A percentile compares a stretch with the other conserved stretches of the same genome.
These are phyloP conservation scores for Notamacropus eugenii DNA, from an alignment of 2,797 vertebrate species.

Conservation along the genomic window DNA sequence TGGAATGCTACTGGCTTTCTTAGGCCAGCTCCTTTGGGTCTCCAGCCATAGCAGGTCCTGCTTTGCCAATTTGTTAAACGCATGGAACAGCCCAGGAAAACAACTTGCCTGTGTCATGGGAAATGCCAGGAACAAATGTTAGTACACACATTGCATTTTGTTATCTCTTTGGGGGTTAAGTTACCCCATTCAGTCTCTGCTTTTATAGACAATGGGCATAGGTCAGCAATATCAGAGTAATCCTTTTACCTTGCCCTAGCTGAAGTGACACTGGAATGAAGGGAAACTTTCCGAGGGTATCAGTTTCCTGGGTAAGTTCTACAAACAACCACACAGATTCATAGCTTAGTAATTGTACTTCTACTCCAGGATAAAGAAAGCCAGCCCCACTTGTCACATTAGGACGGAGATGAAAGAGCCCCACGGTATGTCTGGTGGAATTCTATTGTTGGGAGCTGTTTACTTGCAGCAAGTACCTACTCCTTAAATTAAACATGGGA, in stretches of 20 bases:
- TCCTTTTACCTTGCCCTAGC: slow-evolving; percentile 87
- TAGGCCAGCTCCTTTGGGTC: background rate
- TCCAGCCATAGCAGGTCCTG: slow-evolving; percentile 22
- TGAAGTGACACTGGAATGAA: slow-evolving; percentile 84
- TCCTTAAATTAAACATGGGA: background rate
- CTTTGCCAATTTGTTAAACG: slow-evolving; percentile 52
- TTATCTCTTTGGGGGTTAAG: slow-evolving; percentile 81
- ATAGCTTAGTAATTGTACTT: slow-evolving; percentile 52
- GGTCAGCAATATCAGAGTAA: slow-evolving; percentile 86
- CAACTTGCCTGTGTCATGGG: slow-evolving; percentile 86
- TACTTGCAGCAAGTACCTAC: slow-evolving; percentile 2
- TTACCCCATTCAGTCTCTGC: slow-evolving; percentile 83
- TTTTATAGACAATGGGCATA: slow-evolving; percentile 82
- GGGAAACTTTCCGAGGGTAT: slow-evolving; percentile 84
- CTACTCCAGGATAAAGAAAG: slow-evolving; percentile 53
- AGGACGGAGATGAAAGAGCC: slow-evolving; percentile 71
- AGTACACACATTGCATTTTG: slow-evolving; percentile 64
- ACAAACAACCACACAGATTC: slow-evolving; percentile 72
- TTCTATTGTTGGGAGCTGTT: slow-evolving; percentile 68
- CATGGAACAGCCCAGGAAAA: slow-evolving; percentile 69
- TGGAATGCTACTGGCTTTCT: background rate
- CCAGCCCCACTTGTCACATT: slow-evolving; percentile 44
- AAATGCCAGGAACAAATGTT: slow-evolving; percentile 85
- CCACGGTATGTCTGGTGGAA: slow-evolving; percentile 34
- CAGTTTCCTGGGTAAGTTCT: slow-evolving; percentile 86